These are phyloP conservation scores for Hemitrygon akajei DNA, from an alignment of 2,797 vertebrate genomes.

Conservation along the genomic window DNA sequence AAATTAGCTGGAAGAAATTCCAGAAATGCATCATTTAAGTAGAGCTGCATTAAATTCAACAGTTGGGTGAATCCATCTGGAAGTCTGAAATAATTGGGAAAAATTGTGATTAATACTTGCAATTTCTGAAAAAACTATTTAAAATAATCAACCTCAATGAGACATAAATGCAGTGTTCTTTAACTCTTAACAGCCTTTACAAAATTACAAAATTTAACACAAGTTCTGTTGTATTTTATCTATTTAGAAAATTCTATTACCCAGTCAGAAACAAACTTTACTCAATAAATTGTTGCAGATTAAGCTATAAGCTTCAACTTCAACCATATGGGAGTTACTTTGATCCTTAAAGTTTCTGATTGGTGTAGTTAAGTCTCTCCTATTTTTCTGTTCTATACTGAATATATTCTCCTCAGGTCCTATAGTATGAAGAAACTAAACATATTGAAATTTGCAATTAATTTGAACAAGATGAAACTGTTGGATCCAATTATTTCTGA, in stretches of 20 bases:
- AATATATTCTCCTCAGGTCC: too few relatives aligned
- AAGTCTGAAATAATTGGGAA: slow-evolving; percentile 63
- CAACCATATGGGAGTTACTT: too few relatives aligned
- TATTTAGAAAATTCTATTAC: too few relatives aligned
- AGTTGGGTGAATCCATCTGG: slow-evolving; percentile 98
- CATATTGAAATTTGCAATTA: background rate
- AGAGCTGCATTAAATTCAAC: slow-evolving; percentile 97
- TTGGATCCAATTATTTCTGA: background rate
- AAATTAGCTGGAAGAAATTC: slow-evolving; percentile 98
- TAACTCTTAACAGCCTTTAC: background rate
- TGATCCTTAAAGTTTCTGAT: background rate
- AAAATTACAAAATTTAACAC: background rate
- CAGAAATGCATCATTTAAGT: slow-evolving; percentile 98
- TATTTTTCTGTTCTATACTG: background rate
- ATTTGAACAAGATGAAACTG: background rate
- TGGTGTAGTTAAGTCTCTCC: background rate
- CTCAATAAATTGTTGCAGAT: too few relatives aligned
- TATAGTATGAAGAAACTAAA: background rate
- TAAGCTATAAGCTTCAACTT: too few relatives aligned
- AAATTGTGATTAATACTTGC: background rate
- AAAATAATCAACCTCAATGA: background rate
- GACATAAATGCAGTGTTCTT: background rate
- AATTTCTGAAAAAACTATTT: background rate
- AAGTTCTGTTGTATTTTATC: too few relatives aligned
- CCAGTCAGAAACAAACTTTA: too few relatives aligned